These are phyloP conservation scores for Sialia sialis DNA, from an alignment of 2,113 vertebrate genomes.

Conservation along the genomic window DNA sequence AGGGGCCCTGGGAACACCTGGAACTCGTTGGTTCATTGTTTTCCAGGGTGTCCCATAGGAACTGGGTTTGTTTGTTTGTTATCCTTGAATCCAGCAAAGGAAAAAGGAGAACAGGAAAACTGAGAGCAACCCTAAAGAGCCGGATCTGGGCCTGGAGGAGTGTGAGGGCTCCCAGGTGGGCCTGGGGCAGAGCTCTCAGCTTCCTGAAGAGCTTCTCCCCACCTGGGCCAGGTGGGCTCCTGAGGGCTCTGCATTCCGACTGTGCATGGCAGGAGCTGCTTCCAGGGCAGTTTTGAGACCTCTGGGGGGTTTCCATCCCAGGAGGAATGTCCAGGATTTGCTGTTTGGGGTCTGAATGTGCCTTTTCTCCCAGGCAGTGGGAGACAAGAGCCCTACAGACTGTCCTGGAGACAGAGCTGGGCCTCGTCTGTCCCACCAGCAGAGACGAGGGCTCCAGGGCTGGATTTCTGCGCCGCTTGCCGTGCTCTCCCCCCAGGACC, in stretches of 20 bases:
- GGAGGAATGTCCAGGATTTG: fast-evolving
- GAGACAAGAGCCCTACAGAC: not conserved
- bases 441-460: not conserved
- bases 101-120: not conserved
- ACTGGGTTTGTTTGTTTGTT: not conserved
- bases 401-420: not conserved
- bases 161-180: not conserved
- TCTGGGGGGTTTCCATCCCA: not conserved
- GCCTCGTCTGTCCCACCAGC: not conserved
- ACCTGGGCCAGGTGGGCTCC: not conserved
- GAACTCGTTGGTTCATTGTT: not conserved
- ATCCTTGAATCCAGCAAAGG: fast-evolving
- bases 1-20: not conserved
- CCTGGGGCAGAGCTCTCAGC: not conserved
- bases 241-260: fast-evolving
- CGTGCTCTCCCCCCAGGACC: not conserved
- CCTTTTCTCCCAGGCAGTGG: not conserved
- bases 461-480: fast-evolving
- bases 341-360: fast-evolving
- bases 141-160: fast-evolving
- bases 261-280: fast-evolving
- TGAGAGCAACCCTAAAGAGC: not conserved
- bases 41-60: not conserved
- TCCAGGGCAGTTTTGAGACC: not conserved
- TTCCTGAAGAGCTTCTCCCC: not conserved